phyloP scores from a whole-genome alignment of 1,140 invertebrate genomes.

The Holotrichia oblita region DNA sequence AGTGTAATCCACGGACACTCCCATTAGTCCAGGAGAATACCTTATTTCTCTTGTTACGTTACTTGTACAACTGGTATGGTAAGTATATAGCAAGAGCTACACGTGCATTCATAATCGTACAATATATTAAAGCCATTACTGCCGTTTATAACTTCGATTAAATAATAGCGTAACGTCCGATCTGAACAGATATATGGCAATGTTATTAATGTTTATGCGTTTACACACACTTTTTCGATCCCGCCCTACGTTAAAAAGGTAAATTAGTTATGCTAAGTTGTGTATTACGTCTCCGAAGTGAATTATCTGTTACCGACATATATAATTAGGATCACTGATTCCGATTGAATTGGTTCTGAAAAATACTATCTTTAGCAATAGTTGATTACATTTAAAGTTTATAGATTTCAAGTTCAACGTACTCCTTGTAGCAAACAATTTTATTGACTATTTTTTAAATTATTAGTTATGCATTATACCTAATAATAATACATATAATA shows the following conservation, averaged over 20 bases:
- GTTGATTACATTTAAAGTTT: not conserved
- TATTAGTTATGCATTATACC: too few relatives aligned
- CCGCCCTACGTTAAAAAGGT: not conserved
- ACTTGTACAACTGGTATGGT: not conserved
- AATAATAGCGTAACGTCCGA: not conserved
- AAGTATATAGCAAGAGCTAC: not conserved
- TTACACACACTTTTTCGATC: not conserved
- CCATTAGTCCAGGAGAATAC: not conserved
- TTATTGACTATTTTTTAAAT: too few relatives aligned
- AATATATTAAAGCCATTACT: not conserved
- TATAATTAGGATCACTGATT: not conserved
- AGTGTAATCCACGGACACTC: constrained; percentile 23
- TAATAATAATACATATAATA: too few relatives aligned
- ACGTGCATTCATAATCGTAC: constrained; percentile 14
- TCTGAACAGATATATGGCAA: not conserved
- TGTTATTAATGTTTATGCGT: constrained; percentile 18
- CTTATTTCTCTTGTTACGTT: not conserved
- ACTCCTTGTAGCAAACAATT: too few relatives aligned
- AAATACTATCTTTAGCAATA: not conserved
- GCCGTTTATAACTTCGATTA: not conserved
- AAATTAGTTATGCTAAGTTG: constrained; percentile 5
- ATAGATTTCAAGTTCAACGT: not conserved
- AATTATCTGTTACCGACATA: not conserved
- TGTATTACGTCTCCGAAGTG: not conserved
- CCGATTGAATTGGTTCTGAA: not conserved